These are phyloP conservation scores for Automeris io DNA, from an alignment of 2,888 invertebrate species.

Conservation along the genomic window DNA sequence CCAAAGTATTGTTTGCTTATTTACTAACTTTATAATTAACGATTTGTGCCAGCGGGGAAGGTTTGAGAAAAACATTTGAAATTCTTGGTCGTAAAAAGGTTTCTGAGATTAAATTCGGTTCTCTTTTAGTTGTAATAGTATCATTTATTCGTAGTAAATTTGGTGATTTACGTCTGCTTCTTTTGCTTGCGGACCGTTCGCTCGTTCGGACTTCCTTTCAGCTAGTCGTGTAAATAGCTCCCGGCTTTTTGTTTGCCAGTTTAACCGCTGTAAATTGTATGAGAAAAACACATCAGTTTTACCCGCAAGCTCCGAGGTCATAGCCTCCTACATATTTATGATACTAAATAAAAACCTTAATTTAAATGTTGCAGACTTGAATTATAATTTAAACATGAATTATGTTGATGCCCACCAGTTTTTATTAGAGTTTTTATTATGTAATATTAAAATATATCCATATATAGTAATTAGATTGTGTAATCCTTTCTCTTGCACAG, in stretches of 20 bases:
- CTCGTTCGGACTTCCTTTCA: constrained; percentile 58
- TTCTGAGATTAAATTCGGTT: constrained; percentile 32
- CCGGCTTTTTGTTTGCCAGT: constrained; percentile 57
- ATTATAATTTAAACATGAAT: constrained; percentile 21
- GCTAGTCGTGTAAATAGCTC: constrained; percentile 62
- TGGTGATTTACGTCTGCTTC: constrained; percentile 64
- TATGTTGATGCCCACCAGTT: too few relatives aligned
- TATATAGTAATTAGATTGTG: too few relatives aligned
- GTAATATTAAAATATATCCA: too few relatives aligned
- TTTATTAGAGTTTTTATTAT: too few relatives aligned
- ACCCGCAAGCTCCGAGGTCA: constrained; percentile 27
- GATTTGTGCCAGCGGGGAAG: too few relatives aligned
- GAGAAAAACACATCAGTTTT: constrained; percentile 38
- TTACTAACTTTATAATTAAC: constrained; percentile 18
- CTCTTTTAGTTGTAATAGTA: constrained; percentile 53
- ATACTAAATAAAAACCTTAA: constrained; percentile 29
- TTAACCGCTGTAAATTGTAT: constrained; percentile 59
- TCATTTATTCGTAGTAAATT: constrained; percentile 59
- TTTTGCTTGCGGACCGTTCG: constrained; percentile 50
- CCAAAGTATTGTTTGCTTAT: constrained; percentile 41
- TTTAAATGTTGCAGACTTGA: constrained; percentile 17
- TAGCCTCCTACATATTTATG: constrained; percentile 51
- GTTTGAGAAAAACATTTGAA: too few relatives aligned
- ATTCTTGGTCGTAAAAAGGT: constrained; percentile 35
- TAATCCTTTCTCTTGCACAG: too few relatives aligned